Percentiles rank a stretch among this genome's conserved stretches.
These are phyloP conservation scores for Caenorhabditis sp. DNA, from an alignment of 2,888 invertebrate species.

Conservation along the genomic window DNA sequence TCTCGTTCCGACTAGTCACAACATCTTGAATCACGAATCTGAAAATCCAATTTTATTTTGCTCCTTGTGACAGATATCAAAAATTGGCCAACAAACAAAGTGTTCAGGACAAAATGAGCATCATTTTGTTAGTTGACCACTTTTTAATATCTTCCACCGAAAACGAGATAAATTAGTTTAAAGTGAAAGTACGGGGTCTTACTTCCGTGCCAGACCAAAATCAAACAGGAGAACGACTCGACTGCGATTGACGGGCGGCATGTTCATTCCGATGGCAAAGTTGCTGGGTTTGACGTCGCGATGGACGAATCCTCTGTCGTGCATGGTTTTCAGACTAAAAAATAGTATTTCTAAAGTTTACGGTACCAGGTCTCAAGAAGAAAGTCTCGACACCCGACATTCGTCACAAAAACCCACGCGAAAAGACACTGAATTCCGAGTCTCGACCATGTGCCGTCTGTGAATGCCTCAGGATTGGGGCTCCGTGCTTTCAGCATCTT, in stretches of 20 bases:
- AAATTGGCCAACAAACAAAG: too few relatives aligned
- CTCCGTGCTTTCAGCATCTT: slow-evolving; percentile 56
- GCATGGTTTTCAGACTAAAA: slow-evolving; percentile 49
- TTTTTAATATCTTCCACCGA: too few relatives aligned
- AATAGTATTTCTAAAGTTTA: too few relatives aligned
- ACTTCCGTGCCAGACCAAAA: slow-evolving; percentile 48
- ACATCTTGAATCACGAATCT: not conserved
- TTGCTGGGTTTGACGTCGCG: slow-evolving; percentile 54
- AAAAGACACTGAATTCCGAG: slow-evolving; percentile 75
- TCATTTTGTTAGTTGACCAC: too few relatives aligned
- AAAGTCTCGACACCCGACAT: too few relatives aligned
- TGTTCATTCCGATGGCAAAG: slow-evolving; percentile 27
- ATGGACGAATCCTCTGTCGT: slow-evolving; percentile 59
- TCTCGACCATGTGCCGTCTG: slow-evolving; percentile 71
- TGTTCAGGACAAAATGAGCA: too few relatives aligned
- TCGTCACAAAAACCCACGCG: slow-evolving; percentile 44
- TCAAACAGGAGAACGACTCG: slow-evolving; percentile 28
- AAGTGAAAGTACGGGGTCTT: too few relatives aligned
- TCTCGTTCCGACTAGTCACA: not conserved
- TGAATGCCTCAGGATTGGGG: slow-evolving; percentile 37
- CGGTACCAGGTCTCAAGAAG: too few relatives aligned
- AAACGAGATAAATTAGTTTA: too few relatives aligned
- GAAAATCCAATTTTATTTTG: too few relatives aligned
- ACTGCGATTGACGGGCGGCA: not conserved
- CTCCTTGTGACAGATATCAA: too few relatives aligned